phyloP scores from a whole-genome alignment of 2,888 invertebrate genomes.

The Lamellibrachia satsuma region DNA sequence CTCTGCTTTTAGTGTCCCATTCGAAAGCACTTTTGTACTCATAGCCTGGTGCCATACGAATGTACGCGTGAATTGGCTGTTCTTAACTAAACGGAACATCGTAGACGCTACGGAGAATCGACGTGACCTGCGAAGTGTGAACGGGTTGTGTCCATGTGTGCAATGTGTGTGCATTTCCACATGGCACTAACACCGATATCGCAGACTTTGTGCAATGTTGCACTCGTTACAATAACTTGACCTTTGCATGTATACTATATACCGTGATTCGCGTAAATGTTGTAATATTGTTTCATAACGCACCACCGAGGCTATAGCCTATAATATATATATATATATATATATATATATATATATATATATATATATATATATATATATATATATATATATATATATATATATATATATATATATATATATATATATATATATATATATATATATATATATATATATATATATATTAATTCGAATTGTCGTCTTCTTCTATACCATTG shows the following conservation, averaged over 20 bases:
- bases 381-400: not conserved
- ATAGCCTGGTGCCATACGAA: not conserved
- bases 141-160: not conserved
- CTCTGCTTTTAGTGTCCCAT: too few species aligned
- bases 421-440: not conserved
- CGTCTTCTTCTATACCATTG: not conserved
- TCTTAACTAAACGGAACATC: not conserved
- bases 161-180: not conserved
- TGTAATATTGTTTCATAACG: not conserved
- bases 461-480: not conserved
- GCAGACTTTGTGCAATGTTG: not conserved
- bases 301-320: not conserved
- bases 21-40: not conserved
- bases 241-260: not conserved
- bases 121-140: not conserved
- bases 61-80: too few species aligned
- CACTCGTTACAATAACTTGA: not conserved
- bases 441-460: not conserved
- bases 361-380: not conserved
- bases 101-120: not conserved
- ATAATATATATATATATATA: not conserved
- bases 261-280: not conserved
- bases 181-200: not conserved
- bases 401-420: not conserved
- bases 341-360: not conserved